Conservation (phyloP, 2,888 invertebrate species). For the Nebria salina region DNA sequence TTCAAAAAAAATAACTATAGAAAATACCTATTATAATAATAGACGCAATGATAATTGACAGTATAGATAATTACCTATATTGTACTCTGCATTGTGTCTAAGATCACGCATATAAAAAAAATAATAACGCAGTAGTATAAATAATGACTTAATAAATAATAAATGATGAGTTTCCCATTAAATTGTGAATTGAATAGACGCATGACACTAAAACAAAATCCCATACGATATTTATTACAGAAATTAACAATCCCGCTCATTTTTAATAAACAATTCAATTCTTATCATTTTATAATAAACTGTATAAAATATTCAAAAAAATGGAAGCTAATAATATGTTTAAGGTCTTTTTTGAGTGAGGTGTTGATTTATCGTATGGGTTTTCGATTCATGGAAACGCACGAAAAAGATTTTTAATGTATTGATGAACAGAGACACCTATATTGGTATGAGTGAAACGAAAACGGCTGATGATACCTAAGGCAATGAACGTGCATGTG, state of each 20-base stretch:
- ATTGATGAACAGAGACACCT: background rate
- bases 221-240: no score
- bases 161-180: conserved; percentile 51
- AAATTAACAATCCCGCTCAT: no score
- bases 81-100: conserved; percentile 37
- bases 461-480: background rate
- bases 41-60: conserved; percentile 18
- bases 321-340: no score
- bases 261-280: no score
- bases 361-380: no score
- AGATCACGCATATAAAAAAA: conserved; percentile 41
- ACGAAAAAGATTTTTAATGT: no score
- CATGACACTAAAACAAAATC: no score
- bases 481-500: conserved; percentile 8
- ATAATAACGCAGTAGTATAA: conserved; percentile 54
- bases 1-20: no score
- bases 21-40: conserved; percentile 24
- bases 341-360: no score
- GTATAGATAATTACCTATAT: conserved; percentile 26
- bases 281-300: no score
- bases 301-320: no score
- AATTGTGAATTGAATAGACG: conserved; percentile 8
- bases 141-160: conserved; percentile 62
- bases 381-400: no score
- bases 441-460: background rate